Conservation (phyloP, 2,113 vertebrate species). For the Gymnarchus niloticus region DNA sequence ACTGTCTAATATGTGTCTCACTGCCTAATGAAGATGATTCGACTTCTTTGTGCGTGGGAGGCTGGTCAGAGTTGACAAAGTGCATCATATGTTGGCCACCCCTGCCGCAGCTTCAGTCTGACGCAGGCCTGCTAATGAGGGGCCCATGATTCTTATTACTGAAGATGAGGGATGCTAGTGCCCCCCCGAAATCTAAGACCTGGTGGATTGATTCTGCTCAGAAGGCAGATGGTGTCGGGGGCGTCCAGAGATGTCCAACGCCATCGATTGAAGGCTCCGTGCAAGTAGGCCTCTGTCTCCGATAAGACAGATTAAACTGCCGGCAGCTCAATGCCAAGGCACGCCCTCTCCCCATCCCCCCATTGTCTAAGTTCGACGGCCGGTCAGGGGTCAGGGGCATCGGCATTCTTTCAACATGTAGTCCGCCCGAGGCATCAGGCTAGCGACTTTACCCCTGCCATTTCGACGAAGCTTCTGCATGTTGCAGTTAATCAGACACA, state of each 20-base stretch:
- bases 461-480: neutral
- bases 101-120: no score
- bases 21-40: neutral
- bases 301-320: constrained; percentile 51
- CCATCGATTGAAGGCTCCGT: constrained; percentile 51
- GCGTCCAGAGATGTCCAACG: constrained; percentile 55
- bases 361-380: neutral
- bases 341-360: neutral
- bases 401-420: neutral
- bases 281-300: constrained; percentile 49
- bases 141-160: neutral
- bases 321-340: neutral
- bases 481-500: neutral
- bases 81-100: neutral
- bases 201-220: constrained; percentile 48
- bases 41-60: neutral
- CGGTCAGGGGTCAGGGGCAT: neutral
- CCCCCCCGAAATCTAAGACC: neutral
- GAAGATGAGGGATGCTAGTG: neutral
- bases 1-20: neutral
- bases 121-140: neutral
- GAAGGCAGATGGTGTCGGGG: constrained; percentile 40
- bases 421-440: no score
- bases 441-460: no score
- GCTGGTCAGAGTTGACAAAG: neutral